phyloP scores from a whole-genome alignment of 2,888 invertebrate genomes.

The Agrotis exclamationis region DNA sequence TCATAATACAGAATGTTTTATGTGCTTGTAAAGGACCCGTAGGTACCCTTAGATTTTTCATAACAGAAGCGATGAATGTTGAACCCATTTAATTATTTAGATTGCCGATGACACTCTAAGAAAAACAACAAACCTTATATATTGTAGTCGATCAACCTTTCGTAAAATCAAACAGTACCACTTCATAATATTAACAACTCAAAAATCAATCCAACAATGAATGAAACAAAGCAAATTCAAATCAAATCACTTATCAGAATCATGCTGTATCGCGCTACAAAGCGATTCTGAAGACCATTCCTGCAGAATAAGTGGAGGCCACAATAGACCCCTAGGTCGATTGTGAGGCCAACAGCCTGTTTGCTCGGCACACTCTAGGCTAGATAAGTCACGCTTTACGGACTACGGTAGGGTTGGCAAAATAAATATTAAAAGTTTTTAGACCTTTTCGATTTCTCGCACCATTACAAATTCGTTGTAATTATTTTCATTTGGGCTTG shows the following conservation, averaged over 20 bases:
- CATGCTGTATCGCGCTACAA: conserved; percentile 7
- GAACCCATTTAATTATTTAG: no score
- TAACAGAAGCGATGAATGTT: no score
- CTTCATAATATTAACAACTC: not conserved
- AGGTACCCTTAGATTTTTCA: no score
- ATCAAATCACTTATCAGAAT: conserved; percentile 24
- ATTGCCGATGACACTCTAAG: no score
- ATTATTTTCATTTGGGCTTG: no score
- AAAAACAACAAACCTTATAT: not conserved
- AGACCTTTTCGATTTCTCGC: not conserved
- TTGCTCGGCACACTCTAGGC: conserved; percentile 54
- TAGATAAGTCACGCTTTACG: conserved; percentile 63
- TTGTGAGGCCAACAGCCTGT: conserved; percentile 59
- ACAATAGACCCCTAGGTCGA: conserved; percentile 48
- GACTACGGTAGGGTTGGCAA: conserved; percentile 46
- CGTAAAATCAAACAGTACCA: not conserved
- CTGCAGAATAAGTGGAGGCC: conserved; percentile 47
- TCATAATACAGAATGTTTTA: no score
- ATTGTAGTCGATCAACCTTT: not conserved
- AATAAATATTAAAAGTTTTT: not conserved
- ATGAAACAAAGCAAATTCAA: conserved; percentile 10
- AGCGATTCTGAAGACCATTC: conserved; percentile 25
- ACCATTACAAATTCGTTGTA: no score
- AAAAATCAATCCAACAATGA: not conserved
- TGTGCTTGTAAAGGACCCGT: no score